phyloP scores from a whole-genome alignment of 2,113 vertebrate genomes.

The Saimiri boliviensis region DNA sequence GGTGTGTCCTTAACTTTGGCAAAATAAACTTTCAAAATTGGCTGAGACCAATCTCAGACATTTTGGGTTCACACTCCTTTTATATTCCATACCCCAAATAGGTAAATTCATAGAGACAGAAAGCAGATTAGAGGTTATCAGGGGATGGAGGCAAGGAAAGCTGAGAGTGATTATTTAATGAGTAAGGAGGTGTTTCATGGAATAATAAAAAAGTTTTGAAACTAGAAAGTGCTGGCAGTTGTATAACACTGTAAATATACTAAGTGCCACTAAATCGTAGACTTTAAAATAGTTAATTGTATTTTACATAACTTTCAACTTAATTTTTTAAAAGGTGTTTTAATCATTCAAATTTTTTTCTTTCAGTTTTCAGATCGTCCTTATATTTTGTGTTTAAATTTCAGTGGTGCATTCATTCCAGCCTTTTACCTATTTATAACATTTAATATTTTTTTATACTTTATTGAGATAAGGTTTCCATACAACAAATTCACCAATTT shows the following conservation, averaged over 20 bases:
- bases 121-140: not conserved
- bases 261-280: not conserved
- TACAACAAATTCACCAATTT: not conserved
- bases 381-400: not conserved
- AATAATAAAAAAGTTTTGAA: not conserved
- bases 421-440: not conserved
- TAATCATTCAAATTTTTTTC: not conserved
- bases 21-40: no score
- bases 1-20: no score
- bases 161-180: not conserved
- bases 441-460: not conserved
- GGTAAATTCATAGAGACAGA: not conserved
- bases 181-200: not conserved
- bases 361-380: not conserved
- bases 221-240: not conserved
- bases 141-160: not conserved
- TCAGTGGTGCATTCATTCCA: not conserved
- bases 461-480: not conserved
- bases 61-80: not conserved
- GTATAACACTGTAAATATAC: not conserved
- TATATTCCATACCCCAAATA: not conserved
- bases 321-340: not conserved
- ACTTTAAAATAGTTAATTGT: not conserved
- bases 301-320: not conserved
- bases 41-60: no score